These are phyloP conservation scores for Empis stercorea DNA, from an alignment of 2,888 invertebrate species.

Conservation along the genomic window DNA sequence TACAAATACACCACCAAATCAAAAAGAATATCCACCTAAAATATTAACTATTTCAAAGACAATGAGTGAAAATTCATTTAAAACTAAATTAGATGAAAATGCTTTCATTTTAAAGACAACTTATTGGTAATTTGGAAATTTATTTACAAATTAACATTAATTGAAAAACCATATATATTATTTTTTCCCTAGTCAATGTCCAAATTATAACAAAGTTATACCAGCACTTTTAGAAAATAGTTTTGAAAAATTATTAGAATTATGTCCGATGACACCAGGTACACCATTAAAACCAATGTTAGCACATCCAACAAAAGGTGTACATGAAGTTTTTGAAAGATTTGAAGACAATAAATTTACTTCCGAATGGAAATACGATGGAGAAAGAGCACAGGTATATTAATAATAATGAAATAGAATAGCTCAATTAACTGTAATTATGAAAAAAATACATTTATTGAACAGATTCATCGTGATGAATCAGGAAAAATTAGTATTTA, in stretches of 20 bases:
- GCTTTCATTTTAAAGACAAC: slow-evolving; percentile 77
- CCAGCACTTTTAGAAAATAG: slow-evolving; percentile 67
- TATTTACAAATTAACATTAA: slow-evolving; percentile 1
- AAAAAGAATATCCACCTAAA: slow-evolving; percentile 45
- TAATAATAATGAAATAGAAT: not conserved
- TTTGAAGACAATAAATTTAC: slow-evolving; percentile 83
- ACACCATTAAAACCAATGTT: slow-evolving; percentile 97
- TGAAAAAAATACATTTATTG: not conserved
- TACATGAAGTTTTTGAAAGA: slow-evolving; percentile 69
- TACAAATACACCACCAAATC: slow-evolving; percentile 62
- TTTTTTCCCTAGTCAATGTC: slow-evolving; percentile 62
- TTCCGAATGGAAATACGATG: slow-evolving; percentile 99
- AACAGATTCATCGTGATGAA: slow-evolving; percentile 57
- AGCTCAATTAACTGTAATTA: not conserved
- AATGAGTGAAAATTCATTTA: slow-evolving; percentile 53
- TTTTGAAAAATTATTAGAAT: slow-evolving; percentile 53
- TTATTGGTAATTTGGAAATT: slow-evolving; percentile 54
- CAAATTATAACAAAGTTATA: slow-evolving; percentile 79
- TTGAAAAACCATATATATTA: not conserved
- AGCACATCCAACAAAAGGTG: slow-evolving; percentile 93
- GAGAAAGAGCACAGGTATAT: slow-evolving; percentile 87
- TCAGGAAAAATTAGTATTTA: slow-evolving; percentile 66
- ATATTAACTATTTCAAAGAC: slow-evolving; percentile 50
- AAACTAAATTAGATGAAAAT: slow-evolving; percentile 58
- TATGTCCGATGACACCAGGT: slow-evolving; percentile 81